Evolutionary conservation across 2,113 vertebrate species (phyloP).

Genomic region (Nymphicus hollandicus): DNA sequence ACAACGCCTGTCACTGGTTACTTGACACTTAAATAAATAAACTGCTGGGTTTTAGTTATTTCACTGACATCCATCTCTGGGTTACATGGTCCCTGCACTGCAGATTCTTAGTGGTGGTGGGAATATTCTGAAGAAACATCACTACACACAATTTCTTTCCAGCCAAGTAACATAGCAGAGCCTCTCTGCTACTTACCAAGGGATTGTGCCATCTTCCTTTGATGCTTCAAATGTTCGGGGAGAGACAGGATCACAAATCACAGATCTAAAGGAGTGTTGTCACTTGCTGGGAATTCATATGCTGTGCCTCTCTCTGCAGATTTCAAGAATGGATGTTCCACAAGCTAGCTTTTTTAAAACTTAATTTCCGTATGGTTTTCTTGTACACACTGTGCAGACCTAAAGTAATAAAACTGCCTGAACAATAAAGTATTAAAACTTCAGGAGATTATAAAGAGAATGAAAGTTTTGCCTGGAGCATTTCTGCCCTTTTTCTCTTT

Average conservation of each 20-base stretch:
- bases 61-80: background rate
- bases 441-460: background rate
- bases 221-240: background rate
- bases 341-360: background rate
- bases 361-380: background rate
- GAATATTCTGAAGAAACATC: background rate
- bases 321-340: background rate
- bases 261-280: background rate
- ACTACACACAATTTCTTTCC: background rate
- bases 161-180: background rate
- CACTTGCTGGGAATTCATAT: background rate
- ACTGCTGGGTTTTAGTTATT: background rate
- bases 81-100: background rate
- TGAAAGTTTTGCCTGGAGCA: background rate
- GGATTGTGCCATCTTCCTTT: background rate
- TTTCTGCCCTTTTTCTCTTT: background rate
- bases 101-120: background rate
- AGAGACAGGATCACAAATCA: background rate
- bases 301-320: background rate
- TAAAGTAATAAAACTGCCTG: background rate
- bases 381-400: background rate
- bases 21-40: background rate
- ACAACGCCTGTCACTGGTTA: background rate
- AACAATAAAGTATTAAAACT: background rate
- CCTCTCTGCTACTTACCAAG: background rate